Percentiles rank a stretch among this genome's conserved stretches.
phyloP scores from a whole-genome alignment of 2,888 invertebrate genomes.

The Pyrgus malvae region DNA sequence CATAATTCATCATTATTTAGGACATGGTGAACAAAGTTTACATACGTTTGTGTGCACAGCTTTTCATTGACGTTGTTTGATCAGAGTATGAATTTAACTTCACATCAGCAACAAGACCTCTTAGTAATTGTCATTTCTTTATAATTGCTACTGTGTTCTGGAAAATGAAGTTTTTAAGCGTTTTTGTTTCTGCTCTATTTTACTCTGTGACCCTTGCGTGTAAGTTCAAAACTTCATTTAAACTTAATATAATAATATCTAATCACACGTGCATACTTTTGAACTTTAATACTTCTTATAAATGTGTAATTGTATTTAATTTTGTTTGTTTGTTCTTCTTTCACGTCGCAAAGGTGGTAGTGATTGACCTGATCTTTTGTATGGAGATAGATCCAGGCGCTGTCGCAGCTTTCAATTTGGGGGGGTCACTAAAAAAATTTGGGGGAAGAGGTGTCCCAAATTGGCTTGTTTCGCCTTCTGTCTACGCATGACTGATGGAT shows the following conservation, averaged over 20 bases:
- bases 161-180: slow-evolving; percentile 21
- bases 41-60: slow-evolving; percentile 23
- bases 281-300: too few relatives aligned
- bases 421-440: too few relatives aligned
- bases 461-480: too few relatives aligned
- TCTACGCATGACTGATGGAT: too few relatives aligned
- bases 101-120: background rate
- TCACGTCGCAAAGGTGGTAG: too few relatives aligned
- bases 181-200: background rate
- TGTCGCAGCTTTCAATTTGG: too few relatives aligned
- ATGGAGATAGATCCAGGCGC: too few relatives aligned
- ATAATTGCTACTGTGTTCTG: slow-evolving; percentile 9
- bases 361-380: too few relatives aligned
- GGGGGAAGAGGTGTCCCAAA: too few relatives aligned
- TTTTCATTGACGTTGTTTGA: slow-evolving; percentile 11
- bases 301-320: too few relatives aligned
- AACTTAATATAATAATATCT: background rate
- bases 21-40: slow-evolving; percentile 10
- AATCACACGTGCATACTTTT: too few relatives aligned
- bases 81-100: slow-evolving; percentile 7
- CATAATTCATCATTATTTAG: slow-evolving; percentile 5
- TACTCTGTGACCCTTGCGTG: background rate
- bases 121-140: slow-evolving; percentile 6
- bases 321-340: too few relatives aligned
- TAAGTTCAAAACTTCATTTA: slow-evolving; percentile 13